These are phyloP conservation scores for Sialia sialis DNA, from an alignment of 2,113 vertebrate species.

Conservation along the genomic window DNA sequence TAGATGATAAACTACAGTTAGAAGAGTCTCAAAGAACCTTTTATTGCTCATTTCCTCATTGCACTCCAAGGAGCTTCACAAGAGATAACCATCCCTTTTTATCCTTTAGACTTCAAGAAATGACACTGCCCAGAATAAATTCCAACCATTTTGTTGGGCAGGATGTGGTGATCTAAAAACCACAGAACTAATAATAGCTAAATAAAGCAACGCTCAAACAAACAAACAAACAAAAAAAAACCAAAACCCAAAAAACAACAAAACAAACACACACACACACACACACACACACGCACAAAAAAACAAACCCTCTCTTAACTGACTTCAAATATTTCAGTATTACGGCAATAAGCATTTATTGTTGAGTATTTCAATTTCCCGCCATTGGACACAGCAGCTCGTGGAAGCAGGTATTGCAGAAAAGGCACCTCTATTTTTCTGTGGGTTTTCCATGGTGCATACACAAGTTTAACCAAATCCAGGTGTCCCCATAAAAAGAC, in stretches of 20 bases:
- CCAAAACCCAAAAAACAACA: too few species aligned
- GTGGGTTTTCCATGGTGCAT: background rate
- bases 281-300: too few species aligned
- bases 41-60: conserved; percentile 56
- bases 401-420: background rate
- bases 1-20: conserved; percentile 22
- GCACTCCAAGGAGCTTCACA: conserved; percentile 33
- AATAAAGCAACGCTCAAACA: background rate
- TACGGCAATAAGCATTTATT: background rate
- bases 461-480: background rate
- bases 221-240: background rate
- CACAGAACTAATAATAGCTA: conserved; percentile 19
- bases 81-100: conserved; percentile 27
- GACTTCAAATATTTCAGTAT: background rate
- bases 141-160: background rate
- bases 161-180: conserved; percentile 14
- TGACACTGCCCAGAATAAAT: conserved; percentile 22
- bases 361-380: background rate
- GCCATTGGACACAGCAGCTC: background rate
- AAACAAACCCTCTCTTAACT: background rate
- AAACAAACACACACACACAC: too few species aligned
- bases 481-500: background rate
- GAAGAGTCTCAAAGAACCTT: conserved; percentile 35
- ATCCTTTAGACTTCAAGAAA: conserved; percentile 29
- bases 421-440: background rate